Conservation (phyloP, 2,113 vertebrate genomes). For the Martes martes region DNA sequence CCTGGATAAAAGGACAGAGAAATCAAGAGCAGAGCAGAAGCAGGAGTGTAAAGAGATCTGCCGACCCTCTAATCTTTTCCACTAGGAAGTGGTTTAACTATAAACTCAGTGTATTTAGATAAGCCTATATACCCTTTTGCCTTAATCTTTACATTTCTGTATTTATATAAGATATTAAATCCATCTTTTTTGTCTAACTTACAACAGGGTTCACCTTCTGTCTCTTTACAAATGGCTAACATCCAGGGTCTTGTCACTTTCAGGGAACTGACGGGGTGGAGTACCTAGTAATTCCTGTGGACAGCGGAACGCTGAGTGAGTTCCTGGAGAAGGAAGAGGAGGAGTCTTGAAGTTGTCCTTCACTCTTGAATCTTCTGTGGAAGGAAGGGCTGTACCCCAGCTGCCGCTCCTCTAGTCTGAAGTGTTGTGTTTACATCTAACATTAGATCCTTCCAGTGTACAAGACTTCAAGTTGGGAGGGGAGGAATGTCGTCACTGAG, state of each 20-base stretch:
- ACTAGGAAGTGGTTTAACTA: neutral
- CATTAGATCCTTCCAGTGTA: constrained; percentile 35
- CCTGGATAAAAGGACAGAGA: neutral
- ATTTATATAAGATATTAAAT: neutral
- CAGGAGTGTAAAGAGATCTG: neutral
- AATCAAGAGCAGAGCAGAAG: neutral
- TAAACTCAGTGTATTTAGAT: neutral
- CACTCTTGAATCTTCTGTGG: neutral
- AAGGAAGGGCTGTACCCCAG: neutral
- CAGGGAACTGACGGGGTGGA: constrained; percentile 96
- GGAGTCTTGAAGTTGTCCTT: constrained; percentile 73
- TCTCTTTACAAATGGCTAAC: neutral
- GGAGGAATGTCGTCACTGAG: neutral
- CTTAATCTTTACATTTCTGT: neutral
- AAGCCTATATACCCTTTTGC: neutral
- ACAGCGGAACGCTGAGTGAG: constrained; percentile 87
- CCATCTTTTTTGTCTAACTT: neutral
- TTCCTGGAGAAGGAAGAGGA: constrained; percentile 93
- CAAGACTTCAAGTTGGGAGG: neutral
- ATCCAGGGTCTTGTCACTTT: neutral
- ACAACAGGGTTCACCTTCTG: neutral
- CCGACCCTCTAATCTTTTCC: neutral
- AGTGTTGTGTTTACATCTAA: constrained; percentile 52
- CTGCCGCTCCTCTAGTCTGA: constrained; percentile 51
- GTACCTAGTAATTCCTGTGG: constrained; percentile 92